A percentile compares a stretch with the other conserved stretches of the same genome.
phyloP scores from a whole-genome alignment of 2,888 invertebrate genomes.

The Callyntrura sp. region DNA sequence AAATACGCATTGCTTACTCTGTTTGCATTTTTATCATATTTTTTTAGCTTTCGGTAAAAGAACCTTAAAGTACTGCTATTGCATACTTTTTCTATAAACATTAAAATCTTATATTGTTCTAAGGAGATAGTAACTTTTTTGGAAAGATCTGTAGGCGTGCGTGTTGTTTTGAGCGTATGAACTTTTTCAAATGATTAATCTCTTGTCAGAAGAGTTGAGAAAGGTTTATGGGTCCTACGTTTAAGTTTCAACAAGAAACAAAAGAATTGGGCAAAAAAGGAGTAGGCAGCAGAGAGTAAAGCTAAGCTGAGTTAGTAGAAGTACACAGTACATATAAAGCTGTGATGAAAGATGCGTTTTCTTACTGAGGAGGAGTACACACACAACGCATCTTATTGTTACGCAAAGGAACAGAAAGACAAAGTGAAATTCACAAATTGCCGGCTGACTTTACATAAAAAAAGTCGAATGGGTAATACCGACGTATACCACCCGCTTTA shows the following conservation, averaged over 20 bases:
- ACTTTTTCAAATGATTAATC: slow-evolving; percentile 69
- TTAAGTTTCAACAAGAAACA: slow-evolving; percentile 31
- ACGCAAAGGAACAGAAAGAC: slow-evolving; percentile 14
- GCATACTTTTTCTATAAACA: slow-evolving; percentile 9
- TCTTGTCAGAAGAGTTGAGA: slow-evolving; percentile 71
- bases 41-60: slow-evolving; percentile 1
- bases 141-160: slow-evolving; percentile 48
- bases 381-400: slow-evolving; percentile 50
- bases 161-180: slow-evolving; percentile 28
- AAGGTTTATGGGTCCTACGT: slow-evolving; percentile 61
- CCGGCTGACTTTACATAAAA: slow-evolving; percentile 31
- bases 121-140: slow-evolving; percentile 23
- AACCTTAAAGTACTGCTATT: slow-evolving; percentile 11
- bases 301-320: neutral
- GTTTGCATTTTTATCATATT: slow-evolving; percentile 53
- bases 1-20: slow-evolving; percentile 50
- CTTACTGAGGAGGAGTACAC: neutral
- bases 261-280: slow-evolving; percentile 55
- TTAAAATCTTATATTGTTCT: slow-evolving; percentile 29
- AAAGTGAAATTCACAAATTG: slow-evolving; percentile 61
- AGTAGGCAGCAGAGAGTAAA: neutral
- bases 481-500: neutral
- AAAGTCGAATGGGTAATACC: neutral
- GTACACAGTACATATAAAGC: slow-evolving; percentile 3
- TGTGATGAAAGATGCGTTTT: slow-evolving; percentile 32